Conservation (phyloP, 1,140 invertebrate genomes). For the Musca domestica region DNA sequence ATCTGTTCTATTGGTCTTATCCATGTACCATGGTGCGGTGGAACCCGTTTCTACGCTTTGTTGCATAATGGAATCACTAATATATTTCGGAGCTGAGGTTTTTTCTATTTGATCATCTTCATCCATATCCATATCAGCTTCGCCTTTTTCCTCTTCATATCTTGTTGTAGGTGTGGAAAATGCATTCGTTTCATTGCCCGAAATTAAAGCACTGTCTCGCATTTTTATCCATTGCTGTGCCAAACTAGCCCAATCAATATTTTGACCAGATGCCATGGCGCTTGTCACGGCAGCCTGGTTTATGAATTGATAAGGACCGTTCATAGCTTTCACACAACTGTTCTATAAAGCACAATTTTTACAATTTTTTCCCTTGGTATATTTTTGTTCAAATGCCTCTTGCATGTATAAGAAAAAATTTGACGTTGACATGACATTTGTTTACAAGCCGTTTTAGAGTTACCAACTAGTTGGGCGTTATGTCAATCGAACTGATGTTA, state of each 20-base stretch:
- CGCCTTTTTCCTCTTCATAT: slow-evolving; percentile 63
- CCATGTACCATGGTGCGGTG: too few species aligned
- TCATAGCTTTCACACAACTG: too few species aligned
- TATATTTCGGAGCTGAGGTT: background rate
- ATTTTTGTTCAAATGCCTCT: too few species aligned
- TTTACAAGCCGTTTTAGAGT: too few species aligned
- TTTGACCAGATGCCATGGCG: slow-evolving; percentile 54
- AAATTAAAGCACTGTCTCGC: slow-evolving; percentile 67
- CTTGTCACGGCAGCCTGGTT: slow-evolving; percentile 57
- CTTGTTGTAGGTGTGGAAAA: background rate
- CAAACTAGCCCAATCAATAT: slow-evolving; percentile 90
- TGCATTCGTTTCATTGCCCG: background rate
- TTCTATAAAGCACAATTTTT: too few species aligned
- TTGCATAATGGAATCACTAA: too few species aligned
- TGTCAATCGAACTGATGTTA: too few species aligned
- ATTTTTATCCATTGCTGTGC: slow-evolving; percentile 98
- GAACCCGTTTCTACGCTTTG: too few species aligned
- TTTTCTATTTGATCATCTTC: slow-evolving; percentile 51
- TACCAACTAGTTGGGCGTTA: too few species aligned
- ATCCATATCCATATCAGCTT: slow-evolving; percentile 82
- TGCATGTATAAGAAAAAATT: background rate
- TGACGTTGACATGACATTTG: background rate
- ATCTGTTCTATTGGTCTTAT: too few species aligned
- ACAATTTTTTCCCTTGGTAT: too few species aligned
- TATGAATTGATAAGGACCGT: slow-evolving; percentile 54